These are phyloP conservation scores for Sycophila sp. DNA, from an alignment of 1,140 invertebrate species.

Conservation along the genomic window DNA sequence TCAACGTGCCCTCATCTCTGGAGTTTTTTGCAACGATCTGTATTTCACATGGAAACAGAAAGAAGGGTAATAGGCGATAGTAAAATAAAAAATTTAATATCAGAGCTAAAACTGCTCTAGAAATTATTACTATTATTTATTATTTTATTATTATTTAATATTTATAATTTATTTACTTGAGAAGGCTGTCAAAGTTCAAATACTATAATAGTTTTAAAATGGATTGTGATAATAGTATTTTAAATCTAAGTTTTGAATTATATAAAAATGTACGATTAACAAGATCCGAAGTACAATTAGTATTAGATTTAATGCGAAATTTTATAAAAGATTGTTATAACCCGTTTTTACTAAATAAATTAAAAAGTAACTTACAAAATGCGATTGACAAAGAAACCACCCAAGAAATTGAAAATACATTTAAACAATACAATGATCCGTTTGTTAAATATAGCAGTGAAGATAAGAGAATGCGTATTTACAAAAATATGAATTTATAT, in stretches of 20 bases:
- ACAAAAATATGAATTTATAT: slow-evolving; percentile 7
- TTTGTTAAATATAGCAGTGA: background rate
- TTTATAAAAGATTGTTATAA: slow-evolving; percentile 28
- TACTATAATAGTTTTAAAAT: slow-evolving; percentile 22
- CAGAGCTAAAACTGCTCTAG: too few relatives aligned
- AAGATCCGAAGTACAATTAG: slow-evolving; percentile 11
- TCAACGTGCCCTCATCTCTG: slow-evolving; percentile 25
- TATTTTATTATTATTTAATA: background rate
- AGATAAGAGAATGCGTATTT: background rate
- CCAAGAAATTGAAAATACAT: slow-evolving; percentile 8
- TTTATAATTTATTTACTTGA: background rate
- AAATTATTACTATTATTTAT: background rate
- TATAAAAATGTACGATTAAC: slow-evolving; percentile 26
- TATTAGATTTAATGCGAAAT: slow-evolving; percentile 12
- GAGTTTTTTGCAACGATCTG: slow-evolving; percentile 25
- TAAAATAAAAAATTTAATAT: background rate
- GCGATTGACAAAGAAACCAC: slow-evolving; percentile 14
- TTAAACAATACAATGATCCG: slow-evolving; percentile 19
- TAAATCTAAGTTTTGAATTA: slow-evolving; percentile 13
- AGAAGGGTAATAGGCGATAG: background rate
- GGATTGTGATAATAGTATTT: slow-evolving; percentile 17
- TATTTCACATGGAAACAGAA: slow-evolving; percentile 10
- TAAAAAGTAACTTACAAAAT: slow-evolving; percentile 17
- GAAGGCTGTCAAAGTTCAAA: background rate
- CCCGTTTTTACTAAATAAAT: slow-evolving; percentile 22